Base-by-base conservation (phyloP, 2,113 vertebrate species). In the Onychostoma macrolepis region DNA sequence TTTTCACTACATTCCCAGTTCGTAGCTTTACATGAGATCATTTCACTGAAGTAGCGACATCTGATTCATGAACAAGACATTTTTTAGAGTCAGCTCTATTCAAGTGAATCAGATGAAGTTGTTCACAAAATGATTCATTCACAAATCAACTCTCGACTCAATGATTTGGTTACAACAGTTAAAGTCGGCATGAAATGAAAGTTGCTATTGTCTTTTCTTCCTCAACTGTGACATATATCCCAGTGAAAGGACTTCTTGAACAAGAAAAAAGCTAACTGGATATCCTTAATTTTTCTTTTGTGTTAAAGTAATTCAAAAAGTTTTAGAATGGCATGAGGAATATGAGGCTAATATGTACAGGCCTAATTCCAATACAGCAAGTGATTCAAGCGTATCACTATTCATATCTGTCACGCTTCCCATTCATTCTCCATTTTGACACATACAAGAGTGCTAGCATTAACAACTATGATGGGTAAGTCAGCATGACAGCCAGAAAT, bases 361-460 rank as follows among this genome's bases (percentile, higher is more conserved):
- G 77, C 89, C 90, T 91, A 88, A 84, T 92, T 92, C 88, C 90
- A 92, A 92, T 91, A 94, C 87, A 88, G 85, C n/a, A 26, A 89
- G 83, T 76, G 91, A 90, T 89, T 89, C 86, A 88, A 88, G 83
- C 83, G 88, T 88, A 80, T 75, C 90, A 88, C 88, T 90, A 58
- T 89, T 91, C 90, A 90, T 92, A 90, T 93, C 90, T 83, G 85
- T 91, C 93, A 92, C 91, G 93, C 87, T 91, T 89, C 75, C 43
- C 80, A 83, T 90, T 88, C 84, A 81, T 88, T 91, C 76, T 82
- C 84, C 21, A 30, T 63, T 26, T 86, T 89, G 90, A 91, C 61
- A 84, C 87, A 92, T 90, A 92, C 90, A 88, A 90, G 89, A 89
- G 45, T 7, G 65, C 85, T 90, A 41, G 6, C 83, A 74, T 91